Evolutionary conservation across 2,113 vertebrate genomes (phyloP).

Genomic region (Microtus oregoni): DNA sequence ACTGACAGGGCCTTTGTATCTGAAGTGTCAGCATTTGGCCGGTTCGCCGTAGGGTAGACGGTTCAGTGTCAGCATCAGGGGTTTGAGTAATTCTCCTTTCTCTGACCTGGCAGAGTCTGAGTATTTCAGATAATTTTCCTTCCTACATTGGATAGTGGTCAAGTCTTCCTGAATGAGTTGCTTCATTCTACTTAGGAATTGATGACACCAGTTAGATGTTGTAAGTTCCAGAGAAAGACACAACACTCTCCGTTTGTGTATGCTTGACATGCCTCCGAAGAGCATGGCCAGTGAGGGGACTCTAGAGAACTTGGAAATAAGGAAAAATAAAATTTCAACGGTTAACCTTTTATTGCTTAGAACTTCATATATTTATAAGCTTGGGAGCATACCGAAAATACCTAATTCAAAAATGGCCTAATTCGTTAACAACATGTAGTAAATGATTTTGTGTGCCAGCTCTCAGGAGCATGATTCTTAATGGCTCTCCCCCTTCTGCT

Average conservation of each 20-base stretch:
- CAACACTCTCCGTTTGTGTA: background rate
- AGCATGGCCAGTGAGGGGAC: background rate
- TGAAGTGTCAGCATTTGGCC: constrained; percentile 67
- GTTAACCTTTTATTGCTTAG: background rate
- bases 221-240: constrained; percentile 22
- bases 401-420: too few species aligned
- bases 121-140: constrained; percentile 48
- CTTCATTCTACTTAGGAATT: constrained; percentile 54
- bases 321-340: constrained; percentile 18
- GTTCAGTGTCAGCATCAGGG: constrained; percentile 60
- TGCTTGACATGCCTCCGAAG: constrained; percentile 2
- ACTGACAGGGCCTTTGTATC: constrained; percentile 42
- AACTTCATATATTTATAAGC: constrained; percentile 15
- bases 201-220: background rate
- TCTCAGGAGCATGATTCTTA: background rate
- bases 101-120: constrained; percentile 52
- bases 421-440: background rate
- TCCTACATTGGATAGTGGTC: background rate
- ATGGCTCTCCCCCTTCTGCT: background rate
- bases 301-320: constrained; percentile 17
- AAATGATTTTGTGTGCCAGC: background rate
- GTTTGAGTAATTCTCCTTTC: constrained; percentile 66
- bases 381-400: background rate
- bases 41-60: constrained; percentile 19
- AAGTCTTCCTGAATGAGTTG: background rate